Evolutionary conservation across 2,888 invertebrate species (phyloP).

Genomic region (Saturnia pavonia): DNA sequence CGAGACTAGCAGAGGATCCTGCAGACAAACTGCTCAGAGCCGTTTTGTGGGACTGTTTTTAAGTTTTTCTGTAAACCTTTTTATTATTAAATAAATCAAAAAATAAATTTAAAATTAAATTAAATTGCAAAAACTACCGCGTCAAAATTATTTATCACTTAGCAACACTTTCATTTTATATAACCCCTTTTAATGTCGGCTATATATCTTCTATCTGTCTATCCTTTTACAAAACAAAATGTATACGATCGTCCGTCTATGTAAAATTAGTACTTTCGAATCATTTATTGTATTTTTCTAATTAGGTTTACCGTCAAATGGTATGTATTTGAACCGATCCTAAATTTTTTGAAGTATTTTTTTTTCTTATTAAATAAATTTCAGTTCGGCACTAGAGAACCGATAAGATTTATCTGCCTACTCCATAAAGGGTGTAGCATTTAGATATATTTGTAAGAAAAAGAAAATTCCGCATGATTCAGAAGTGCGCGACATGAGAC

Average conservation of each 20-base stretch:
- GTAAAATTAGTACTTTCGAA: no score
- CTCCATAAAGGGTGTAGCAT: background rate
- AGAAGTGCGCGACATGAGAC: conserved; percentile 10
- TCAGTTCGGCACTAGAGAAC: background rate
- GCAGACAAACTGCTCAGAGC: no score
- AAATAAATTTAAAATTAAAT: background rate
- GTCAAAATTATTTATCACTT: background rate
- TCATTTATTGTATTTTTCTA: no score
- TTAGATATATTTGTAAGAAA: background rate
- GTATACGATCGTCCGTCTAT: background rate
- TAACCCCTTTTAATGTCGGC: background rate
- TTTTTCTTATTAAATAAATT: background rate
- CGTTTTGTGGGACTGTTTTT: no score
- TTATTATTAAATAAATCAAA: no score
- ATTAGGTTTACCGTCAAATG: no score
- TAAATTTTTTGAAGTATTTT: no score
- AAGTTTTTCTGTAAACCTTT: no score
- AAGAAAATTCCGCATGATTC: conserved; percentile 16
- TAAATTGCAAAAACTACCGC: background rate
- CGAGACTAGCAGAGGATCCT: no score
- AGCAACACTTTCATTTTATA: background rate
- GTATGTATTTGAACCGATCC: no score
- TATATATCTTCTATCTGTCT: background rate
- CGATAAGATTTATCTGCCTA: background rate
- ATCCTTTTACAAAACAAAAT: background rate